phyloP scores from a whole-genome alignment of 2,888 invertebrate genomes.

The Eupithecia subfuscata region DNA sequence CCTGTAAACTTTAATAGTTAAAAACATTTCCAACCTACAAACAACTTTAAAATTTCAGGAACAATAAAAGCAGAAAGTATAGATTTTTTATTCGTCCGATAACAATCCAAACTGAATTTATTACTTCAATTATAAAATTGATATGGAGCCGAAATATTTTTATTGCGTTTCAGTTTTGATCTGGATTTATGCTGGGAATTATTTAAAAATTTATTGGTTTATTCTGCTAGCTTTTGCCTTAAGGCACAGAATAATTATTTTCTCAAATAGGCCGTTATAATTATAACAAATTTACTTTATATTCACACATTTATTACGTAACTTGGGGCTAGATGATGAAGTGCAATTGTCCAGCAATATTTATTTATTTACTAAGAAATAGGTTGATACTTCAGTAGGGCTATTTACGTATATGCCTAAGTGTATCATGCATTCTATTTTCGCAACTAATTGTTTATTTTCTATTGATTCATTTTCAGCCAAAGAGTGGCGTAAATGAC shows the following conservation, averaged over 20 bases:
- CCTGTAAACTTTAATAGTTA: no score
- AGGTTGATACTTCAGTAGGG: no score
- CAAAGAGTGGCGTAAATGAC: no score
- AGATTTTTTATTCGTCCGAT: slow-evolving; percentile 39
- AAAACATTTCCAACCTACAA: not conserved
- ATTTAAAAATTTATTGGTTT: slow-evolving; percentile 7
- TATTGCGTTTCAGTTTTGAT: slow-evolving; percentile 26
- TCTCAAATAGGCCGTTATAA: not conserved
- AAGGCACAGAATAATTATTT: not conserved
- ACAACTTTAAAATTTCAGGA: not conserved
- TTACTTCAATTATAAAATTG: slow-evolving; percentile 42
- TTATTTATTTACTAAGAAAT: no score
- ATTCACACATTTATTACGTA: not conserved
- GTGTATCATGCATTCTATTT: no score
- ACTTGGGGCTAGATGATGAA: no score
- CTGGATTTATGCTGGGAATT: slow-evolving; percentile 22
- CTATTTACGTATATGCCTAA: no score
- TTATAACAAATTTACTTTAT: not conserved
- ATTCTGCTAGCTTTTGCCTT: not conserved
- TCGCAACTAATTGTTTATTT: no score
- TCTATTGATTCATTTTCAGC: no score
- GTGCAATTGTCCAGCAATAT: no score
- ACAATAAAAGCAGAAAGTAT: slow-evolving; percentile 16
- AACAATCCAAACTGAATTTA: slow-evolving; percentile 43
- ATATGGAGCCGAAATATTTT: slow-evolving; percentile 38